Evolutionary conservation across 2,113 vertebrate genomes (phyloP).

Genomic region (Cavia aperea): DNA sequence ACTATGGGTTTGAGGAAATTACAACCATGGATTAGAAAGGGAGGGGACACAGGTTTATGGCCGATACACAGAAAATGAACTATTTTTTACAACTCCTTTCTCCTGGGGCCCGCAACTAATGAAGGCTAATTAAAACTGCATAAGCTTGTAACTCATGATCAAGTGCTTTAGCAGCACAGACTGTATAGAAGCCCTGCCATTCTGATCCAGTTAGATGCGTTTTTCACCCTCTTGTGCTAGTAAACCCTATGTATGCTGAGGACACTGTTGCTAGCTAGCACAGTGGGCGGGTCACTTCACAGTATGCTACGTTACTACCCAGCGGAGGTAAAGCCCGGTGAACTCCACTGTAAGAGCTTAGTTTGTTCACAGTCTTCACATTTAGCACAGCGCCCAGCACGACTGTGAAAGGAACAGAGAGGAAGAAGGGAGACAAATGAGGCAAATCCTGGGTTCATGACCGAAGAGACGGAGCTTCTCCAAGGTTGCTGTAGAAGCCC

Average conservation of each 20-base stretch:
- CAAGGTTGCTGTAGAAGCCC: conserved; percentile 28
- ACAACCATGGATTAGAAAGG: background rate
- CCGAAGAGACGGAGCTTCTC: background rate
- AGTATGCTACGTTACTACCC: background rate
- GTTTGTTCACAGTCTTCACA: background rate
- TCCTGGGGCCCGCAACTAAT: background rate
- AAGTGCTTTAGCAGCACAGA: background rate
- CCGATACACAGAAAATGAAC: background rate
- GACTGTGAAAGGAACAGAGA: conserved; percentile 13
- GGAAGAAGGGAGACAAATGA: background rate
- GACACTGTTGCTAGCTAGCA: background rate
- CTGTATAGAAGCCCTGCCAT: background rate
- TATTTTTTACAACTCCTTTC: background rate
- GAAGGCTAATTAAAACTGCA: background rate
- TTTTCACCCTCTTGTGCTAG: background rate
- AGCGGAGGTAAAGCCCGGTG: background rate
- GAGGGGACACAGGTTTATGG: background rate
- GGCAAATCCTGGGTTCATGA: background rate
- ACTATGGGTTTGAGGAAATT: background rate
- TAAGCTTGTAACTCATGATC: background rate
- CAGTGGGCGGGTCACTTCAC: background rate
- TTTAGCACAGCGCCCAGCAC: background rate
- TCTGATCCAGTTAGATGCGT: background rate
- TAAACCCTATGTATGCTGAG: background rate
- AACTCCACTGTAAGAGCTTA: background rate